A percentile compares a stretch with the other conserved stretches of the same genome.
Conservation (phyloP, 2,113 vertebrate genomes). For the Chloebia gouldiae region DNA sequence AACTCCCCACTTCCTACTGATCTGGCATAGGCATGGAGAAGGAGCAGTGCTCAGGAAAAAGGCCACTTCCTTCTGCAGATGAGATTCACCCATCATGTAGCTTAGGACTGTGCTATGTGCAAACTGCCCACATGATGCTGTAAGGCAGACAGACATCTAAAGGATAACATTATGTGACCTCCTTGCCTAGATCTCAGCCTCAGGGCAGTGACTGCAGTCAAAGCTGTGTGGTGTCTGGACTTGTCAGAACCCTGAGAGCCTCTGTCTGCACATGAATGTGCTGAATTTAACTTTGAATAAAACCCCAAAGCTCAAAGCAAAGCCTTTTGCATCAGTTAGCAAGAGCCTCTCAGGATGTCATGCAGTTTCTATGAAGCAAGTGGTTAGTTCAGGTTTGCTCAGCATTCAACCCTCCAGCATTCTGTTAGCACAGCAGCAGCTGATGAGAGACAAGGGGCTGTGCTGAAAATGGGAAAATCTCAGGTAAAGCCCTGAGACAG, state of each 20-base stretch:
- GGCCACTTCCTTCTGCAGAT: not conserved
- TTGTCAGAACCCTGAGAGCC: not conserved
- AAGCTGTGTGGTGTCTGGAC: not conserved
- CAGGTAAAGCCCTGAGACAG: not conserved
- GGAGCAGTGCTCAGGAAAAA: not conserved
- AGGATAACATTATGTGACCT: not conserved
- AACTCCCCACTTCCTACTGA: not conserved
- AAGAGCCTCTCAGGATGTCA: not conserved
- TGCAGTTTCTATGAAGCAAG: not conserved
- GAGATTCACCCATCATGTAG: not conserved
- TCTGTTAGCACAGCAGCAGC: not conserved
- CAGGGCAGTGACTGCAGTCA: not conserved
- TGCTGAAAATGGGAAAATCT: not conserved
- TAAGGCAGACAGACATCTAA: not conserved
- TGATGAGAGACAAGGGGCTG: not conserved
- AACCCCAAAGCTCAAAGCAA: slow-evolving; percentile 7
- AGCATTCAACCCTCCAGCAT: not conserved
- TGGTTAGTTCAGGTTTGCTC: not conserved
- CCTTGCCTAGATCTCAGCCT: not conserved
- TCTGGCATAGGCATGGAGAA: not conserved
- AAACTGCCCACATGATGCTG: not conserved
- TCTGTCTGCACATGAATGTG: not conserved
- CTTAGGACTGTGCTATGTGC: not conserved
- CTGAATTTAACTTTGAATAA: not conserved
- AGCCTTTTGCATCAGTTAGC: not conserved